Percentiles rank a stretch among this genome's conserved stretches.
Conservation (phyloP, 2,888 invertebrate species). For the Spicauda simplicius region DNA sequence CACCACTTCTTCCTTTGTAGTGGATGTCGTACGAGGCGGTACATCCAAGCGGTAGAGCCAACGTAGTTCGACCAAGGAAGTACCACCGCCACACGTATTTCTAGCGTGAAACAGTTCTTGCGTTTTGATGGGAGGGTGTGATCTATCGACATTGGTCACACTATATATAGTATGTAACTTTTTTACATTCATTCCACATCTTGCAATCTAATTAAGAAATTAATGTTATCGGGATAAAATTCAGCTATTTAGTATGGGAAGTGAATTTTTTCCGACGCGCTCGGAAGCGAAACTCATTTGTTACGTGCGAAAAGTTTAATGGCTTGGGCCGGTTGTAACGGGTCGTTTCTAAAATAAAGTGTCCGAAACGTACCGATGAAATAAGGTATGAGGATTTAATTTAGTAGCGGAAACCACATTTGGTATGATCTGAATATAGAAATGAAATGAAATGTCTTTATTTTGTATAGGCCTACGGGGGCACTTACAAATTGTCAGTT, state of each 20-base stretch:
- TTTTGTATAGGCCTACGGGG: no score
- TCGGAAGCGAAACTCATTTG: background rate
- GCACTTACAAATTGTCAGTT: no score
- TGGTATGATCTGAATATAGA: background rate
- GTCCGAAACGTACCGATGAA: background rate
- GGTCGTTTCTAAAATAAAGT: background rate
- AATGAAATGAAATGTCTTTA: no score
- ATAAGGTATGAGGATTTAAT: background rate
- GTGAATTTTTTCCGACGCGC: background rate
- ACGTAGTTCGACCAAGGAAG: no score
- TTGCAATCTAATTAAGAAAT: background rate
- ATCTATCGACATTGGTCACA: no score
- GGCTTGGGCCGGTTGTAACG: background rate
- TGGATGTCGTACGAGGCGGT: no score
- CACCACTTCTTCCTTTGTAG: no score
- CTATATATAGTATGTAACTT: no score
- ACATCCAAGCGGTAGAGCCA: no score
- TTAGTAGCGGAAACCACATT: background rate
- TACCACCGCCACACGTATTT: no score
- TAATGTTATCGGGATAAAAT: background rate
- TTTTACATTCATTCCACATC: background rate
- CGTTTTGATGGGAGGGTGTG: no score
- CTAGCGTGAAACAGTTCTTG: no score
- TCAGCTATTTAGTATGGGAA: background rate
- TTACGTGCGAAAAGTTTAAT: background rate